Evolutionary conservation across 2,113 vertebrate genomes (phyloP), one percentile per base, ranked within the genome.

Genomic region (Silurus glanis): DNA sequence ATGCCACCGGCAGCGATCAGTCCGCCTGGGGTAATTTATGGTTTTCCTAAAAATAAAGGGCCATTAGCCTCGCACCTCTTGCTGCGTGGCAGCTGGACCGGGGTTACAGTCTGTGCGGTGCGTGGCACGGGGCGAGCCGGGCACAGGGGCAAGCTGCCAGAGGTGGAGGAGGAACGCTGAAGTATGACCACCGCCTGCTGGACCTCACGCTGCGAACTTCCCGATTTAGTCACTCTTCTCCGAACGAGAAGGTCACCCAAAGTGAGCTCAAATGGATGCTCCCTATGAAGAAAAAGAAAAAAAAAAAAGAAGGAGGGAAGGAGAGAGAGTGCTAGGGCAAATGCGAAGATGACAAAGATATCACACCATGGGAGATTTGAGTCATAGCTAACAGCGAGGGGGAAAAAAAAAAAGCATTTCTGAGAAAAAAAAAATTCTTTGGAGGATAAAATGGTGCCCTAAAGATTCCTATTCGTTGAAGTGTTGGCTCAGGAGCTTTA

Each of bases 1-100:
- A 84, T 84, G 82, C 85, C 85, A 83, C 69, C 72, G 71, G 90
- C 90, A 90, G 88, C 83, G 85, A 90, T 90, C 87, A 86, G 72
- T 74, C 86, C 76, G 64, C 74, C 80, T 67, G 28, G 21, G 47
- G 88, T 93, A 91, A 94, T 93, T 93, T 93, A 94, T 88, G 87
- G 89, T 91, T 91, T 88, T 89, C 89, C 93, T 94, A 94, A 93
- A 94, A 94, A 94, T 94, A 94, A 94, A 94, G 89, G 87, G 83
- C 91, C 92, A 92, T 95, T 95, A 94, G 91, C 94, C 93, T 87
- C 59, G 87, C 75, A 80, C 90, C 90, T 87, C 93, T 93, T 61
- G 66, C 90, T 91, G 92, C 89, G 93, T 87, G 93, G 90, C 94
- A 95, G 94, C 95, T 95, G 93, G 93, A 88, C 92, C 72, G 85